Evolutionary conservation across 2,888 invertebrate genomes (phyloP), one percentile per base, ranked within the genome.

Genomic region (Dendrolimus pini): DNA sequence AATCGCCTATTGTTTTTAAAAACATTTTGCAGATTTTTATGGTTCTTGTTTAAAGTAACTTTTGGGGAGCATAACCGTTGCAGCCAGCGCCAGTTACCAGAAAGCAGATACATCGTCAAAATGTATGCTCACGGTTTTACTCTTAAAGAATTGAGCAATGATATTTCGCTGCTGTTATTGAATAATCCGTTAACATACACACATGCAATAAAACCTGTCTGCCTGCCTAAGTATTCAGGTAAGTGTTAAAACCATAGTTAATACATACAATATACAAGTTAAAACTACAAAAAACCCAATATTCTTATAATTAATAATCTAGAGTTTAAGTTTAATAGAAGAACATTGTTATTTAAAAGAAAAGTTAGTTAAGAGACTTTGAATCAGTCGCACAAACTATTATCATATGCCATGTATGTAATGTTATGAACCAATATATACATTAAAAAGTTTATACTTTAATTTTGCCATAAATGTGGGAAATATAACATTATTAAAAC

Each of bases 31-130:
- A 96, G 96, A 57, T 96, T 96, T 82, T 95, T 96, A 95, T 96
- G 96, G 96, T 96, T 96, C 83, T 93, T 96, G 94, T 96, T 96
- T 75, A 95, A 95, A 72, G 95, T 96, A 56, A 95, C 95, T 2
- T 95, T 97, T 66, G 97, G 97, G 0, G 97, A 97, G 76, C 96
- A 97, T 77, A 94, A 97, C 78, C 93, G 96, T 54, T 97, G 96
- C 78, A 92, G 93, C 66, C 92, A 92, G 61, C 92, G 92, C 54
- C 89, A 89, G 56, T 87, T 93, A 47, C 94, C 95, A 0, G 95
- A 95, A 76, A 93, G 94, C 0, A 92, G 96, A 60, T 94, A 93
- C 75, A 94, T 96, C 18, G 82, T 95, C 47, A 91, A 95, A 66
- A 93, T 95, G 57, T 92, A 95, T 42, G 93, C 93, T 0, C 95